Percentiles rank a stretch among this genome's conserved stretches.
Conservation (phyloP, 2,797 vertebrate species). For the Parauchenoglanis punctatus region DNA sequence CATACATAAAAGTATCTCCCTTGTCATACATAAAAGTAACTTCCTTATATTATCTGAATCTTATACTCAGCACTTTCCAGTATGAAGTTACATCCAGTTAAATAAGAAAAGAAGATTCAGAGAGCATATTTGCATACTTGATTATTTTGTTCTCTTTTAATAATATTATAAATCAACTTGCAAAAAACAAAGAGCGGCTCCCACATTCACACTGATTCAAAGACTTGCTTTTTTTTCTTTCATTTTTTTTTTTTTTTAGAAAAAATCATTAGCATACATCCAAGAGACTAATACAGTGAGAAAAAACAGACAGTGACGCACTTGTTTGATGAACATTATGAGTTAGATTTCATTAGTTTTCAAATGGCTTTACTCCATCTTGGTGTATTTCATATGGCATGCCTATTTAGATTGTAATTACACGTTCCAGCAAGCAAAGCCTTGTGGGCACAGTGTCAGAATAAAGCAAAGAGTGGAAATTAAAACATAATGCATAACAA, state of each 20-base stretch:
- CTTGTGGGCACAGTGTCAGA: conserved; percentile 46
- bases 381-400: conserved; percentile 1
- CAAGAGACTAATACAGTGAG: background rate
- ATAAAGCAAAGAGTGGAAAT: conserved; percentile 41
- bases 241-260: background rate
- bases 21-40: no score
- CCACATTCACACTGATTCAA: background rate
- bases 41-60: no score
- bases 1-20: no score
- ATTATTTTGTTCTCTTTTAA: background rate
- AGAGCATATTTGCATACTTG: background rate
- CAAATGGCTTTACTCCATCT: conserved; percentile 24
- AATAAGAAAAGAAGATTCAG: background rate
- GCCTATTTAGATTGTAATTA: conserved; percentile 42
- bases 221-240: background rate
- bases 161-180: background rate
- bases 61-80: background rate
- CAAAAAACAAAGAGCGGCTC: background rate
- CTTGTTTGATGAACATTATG: conserved; percentile 26
- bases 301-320: conserved; percentile 2
- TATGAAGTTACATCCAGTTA: background rate
- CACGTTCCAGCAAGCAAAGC: conserved; percentile 28
- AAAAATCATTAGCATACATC: background rate
- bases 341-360: conserved; percentile 34
- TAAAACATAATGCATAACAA: conserved; percentile 35